Conservation (phyloP, 2,888 invertebrate species). For the Hypselothyrea guttata region DNA sequence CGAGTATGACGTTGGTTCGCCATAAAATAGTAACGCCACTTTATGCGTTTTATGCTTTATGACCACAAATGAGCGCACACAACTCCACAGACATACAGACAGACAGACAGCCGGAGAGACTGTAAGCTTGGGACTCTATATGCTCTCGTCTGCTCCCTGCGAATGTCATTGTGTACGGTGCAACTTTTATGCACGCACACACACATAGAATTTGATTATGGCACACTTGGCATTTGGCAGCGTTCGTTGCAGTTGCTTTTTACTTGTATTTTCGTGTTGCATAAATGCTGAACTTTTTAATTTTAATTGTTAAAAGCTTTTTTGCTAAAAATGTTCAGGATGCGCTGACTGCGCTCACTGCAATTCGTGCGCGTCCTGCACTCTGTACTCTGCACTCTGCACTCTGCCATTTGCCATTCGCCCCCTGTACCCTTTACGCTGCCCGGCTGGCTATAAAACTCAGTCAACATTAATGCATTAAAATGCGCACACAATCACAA, state of each 20-base stretch:
- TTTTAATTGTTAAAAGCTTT: slow-evolving; percentile 78
- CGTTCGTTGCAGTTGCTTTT: slow-evolving; percentile 16
- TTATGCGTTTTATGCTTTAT: slow-evolving; percentile 79
- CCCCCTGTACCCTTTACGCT: not conserved
- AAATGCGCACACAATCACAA: slow-evolving; percentile 46
- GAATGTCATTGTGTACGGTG: slow-evolving; percentile 14
- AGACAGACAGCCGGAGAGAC: slow-evolving; percentile 6
- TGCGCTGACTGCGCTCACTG: slow-evolving; percentile 38
- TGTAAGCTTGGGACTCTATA: slow-evolving; percentile 21
- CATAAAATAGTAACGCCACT: slow-evolving; percentile 77
- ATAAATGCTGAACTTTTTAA: slow-evolving; percentile 77
- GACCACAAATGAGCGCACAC: slow-evolving; percentile 71
- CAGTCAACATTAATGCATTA: slow-evolving; percentile 71
- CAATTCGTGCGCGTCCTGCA: not conserved
- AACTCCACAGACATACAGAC: slow-evolving; percentile 45
- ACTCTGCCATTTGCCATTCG: too few relatives aligned
- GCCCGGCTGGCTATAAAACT: slow-evolving; percentile 45
- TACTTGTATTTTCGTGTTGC: slow-evolving; percentile 39
- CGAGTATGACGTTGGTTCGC: slow-evolving; percentile 55
- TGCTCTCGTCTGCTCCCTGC: not conserved
- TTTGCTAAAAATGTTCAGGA: slow-evolving; percentile 47
- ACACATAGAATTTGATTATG: slow-evolving; percentile 66
- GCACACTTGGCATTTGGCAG: slow-evolving; percentile 52
- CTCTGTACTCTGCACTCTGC: not conserved
- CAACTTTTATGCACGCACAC: slow-evolving; percentile 54